Conservation (phyloP, 2,888 invertebrate species). For the Thysanoteuthis rhombus region DNA sequence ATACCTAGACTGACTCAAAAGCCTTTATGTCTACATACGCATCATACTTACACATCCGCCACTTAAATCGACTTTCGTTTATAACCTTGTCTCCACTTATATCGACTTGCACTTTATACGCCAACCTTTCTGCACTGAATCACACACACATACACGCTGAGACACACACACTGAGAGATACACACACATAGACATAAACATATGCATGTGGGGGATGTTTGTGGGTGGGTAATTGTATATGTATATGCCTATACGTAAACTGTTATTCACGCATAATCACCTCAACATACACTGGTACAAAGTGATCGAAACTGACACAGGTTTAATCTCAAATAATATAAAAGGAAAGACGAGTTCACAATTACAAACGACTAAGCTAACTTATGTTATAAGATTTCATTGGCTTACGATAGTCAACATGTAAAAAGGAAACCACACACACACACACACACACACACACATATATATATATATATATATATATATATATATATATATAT, state of each 20-base stretch:
- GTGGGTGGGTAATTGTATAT: too few species aligned
- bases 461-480: neutral
- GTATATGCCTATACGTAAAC: neutral
- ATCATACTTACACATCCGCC: neutral
- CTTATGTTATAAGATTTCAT: too few species aligned
- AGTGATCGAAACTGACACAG: too few species aligned
- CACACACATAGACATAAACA: neutral
- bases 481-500: neutral
- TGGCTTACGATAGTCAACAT: too few species aligned
- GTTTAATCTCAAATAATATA: too few species aligned
- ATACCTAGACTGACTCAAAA: neutral
- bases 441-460: neutral
- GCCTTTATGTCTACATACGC: neutral
- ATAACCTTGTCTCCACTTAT: neutral
- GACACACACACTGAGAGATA: rapidly evolving
- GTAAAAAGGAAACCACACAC: too few species aligned
- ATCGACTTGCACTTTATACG: neutral
- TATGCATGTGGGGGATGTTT: neutral
- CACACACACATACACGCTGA: too few species aligned
- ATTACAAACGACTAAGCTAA: neutral
- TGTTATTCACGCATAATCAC: neutral
- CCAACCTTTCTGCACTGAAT: neutral
- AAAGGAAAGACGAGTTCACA: neutral
- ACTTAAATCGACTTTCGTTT: neutral
- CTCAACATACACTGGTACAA: neutral